phyloP scores from a whole-genome alignment of 2,797 vertebrate species.

The Eulemur albifrons region DNA sequence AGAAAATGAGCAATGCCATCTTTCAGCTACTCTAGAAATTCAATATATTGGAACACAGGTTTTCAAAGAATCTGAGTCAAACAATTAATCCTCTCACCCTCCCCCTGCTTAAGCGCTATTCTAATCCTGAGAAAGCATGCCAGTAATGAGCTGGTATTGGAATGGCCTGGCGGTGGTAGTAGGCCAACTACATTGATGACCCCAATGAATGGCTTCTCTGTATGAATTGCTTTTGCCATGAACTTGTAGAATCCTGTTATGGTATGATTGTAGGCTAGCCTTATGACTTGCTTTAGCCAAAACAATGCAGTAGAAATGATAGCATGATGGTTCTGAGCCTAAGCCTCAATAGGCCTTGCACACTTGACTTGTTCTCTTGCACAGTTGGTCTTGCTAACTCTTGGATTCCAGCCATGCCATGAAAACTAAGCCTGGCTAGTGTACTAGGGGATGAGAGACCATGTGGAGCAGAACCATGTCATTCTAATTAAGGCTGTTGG shows the following conservation, averaged over 20 bases:
- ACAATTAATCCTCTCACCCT: neutral
- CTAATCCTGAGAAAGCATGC: neutral
- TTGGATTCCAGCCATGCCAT: neutral
- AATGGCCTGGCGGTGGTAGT: neutral
- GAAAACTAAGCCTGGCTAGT: neutral
- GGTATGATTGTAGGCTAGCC: neutral
- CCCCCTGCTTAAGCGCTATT: neutral
- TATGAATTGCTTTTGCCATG: neutral
- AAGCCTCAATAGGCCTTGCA: neutral
- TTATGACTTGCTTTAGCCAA: neutral
- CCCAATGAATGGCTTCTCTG: neutral
- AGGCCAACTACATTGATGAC: neutral
- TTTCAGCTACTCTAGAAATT: neutral
- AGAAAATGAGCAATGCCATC: neutral
- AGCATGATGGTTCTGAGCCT: neutral
- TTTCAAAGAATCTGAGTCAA: neutral
- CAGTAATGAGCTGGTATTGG: neutral
- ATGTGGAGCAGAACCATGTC: neutral
- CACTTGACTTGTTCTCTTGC: neutral
- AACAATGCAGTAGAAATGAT: neutral
- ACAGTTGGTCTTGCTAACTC: neutral
- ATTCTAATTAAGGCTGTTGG: neutral
- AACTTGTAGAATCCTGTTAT: neutral
- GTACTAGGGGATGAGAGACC: neutral
- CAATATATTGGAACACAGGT: neutral